phyloP scores from a whole-genome alignment of 1,140 invertebrate species.

The Saxidomus purpurata region DNA sequence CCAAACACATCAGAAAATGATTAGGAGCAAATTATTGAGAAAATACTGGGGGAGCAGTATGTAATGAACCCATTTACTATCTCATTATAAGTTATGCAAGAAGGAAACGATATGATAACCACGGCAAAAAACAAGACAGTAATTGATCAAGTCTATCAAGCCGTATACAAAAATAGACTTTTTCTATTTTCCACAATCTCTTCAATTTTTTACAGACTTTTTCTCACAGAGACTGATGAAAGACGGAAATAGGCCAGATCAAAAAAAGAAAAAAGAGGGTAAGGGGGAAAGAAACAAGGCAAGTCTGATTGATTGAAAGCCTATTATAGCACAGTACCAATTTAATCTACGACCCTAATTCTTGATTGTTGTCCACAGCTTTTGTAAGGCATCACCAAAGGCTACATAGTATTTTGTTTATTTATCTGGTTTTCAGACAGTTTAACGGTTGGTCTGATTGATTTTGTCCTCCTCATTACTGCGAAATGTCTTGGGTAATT shows the following conservation, averaged over 20 bases:
- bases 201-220: too few relatives aligned
- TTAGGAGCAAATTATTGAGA: neutral
- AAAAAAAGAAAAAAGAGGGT: too few relatives aligned
- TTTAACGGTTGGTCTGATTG: neutral
- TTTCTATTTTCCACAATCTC: neutral
- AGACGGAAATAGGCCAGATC: too few relatives aligned
- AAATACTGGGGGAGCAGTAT: neutral
- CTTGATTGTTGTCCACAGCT: neutral
- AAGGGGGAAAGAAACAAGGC: neutral
- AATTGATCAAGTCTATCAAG: neutral
- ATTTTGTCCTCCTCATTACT: neutral
- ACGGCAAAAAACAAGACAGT: neutral
- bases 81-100: conserved; percentile 8
- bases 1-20: neutral
- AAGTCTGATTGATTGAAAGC: neutral
- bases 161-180: neutral
- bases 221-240: too few relatives aligned
- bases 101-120: neutral
- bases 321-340: neutral
- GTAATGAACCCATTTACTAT: neutral
- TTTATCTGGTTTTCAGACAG: neutral
- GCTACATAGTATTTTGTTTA: neutral
- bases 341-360: neutral
- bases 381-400: neutral
- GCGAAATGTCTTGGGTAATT: too few relatives aligned